These are phyloP conservation scores for Fragariocoptes setiger DNA, from an alignment of 1,140 invertebrate species.

Conservation along the genomic window DNA sequence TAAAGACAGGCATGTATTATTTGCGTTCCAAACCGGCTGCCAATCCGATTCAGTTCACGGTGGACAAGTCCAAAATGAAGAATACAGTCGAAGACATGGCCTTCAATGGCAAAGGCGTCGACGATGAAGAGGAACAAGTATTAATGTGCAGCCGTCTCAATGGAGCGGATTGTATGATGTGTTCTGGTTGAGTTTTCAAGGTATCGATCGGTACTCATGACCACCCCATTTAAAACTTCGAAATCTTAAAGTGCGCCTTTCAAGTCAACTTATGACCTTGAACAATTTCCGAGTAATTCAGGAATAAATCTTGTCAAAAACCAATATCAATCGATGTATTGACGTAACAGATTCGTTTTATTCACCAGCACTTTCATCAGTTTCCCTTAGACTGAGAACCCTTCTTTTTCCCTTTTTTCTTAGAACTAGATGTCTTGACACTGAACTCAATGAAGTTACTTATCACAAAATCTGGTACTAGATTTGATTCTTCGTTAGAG, in stretches of 20 bases:
- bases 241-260: too few relatives aligned
- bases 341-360: too few relatives aligned
- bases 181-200: slow-evolving; percentile 15
- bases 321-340: too few relatives aligned
- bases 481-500: not conserved
- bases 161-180: slow-evolving; percentile 53
- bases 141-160: slow-evolving; percentile 61
- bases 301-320: too few relatives aligned
- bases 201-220: too few relatives aligned
- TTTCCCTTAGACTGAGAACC: too few relatives aligned
- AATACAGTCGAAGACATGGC: slow-evolving; percentile 13
- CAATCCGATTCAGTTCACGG: slow-evolving; percentile 85
- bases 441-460: not conserved
- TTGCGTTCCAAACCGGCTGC: slow-evolving; percentile 80
- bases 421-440: not conserved
- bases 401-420: not conserved
- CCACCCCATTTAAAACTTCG: too few relatives aligned
- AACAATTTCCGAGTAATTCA: too few relatives aligned
- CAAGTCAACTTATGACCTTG: too few relatives aligned
- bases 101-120: not conserved
- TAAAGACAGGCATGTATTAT: slow-evolving; percentile 99
- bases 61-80: slow-evolving; percentile 50
- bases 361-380: too few relatives aligned
- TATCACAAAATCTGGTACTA: not conserved
- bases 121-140: slow-evolving; percentile 25